phyloP scores from a whole-genome alignment of 2,888 invertebrate genomes.

The Selenia dentaria region DNA sequence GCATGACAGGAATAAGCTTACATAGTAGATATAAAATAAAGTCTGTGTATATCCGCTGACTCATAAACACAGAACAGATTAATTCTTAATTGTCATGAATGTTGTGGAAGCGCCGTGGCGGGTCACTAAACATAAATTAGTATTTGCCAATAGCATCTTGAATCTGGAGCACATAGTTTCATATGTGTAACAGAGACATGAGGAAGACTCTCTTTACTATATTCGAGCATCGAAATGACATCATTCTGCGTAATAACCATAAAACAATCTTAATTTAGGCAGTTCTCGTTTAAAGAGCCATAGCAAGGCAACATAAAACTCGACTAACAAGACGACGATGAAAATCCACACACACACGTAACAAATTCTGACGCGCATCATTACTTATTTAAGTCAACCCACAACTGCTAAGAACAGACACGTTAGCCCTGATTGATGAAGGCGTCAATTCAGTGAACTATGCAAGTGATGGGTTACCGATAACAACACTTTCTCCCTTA shows the following conservation, averaged over 20 bases:
- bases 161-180: slow-evolving; percentile 5
- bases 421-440: slow-evolving; percentile 52
- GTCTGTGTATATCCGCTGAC: no score
- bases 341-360: slow-evolving; percentile 12
- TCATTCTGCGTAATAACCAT: slow-evolving; percentile 26
- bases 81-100: no score
- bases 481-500: slow-evolving; percentile 63
- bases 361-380: slow-evolving; percentile 13
- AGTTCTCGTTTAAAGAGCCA: slow-evolving; percentile 23
- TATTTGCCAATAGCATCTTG: not conserved
- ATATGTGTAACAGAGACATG: slow-evolving; percentile 10
- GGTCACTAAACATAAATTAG: no score
- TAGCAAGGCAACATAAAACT: slow-evolving; percentile 16
- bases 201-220: slow-evolving; percentile 14
- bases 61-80: no score
- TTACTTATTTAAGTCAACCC: slow-evolving; percentile 17
- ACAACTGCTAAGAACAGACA: slow-evolving; percentile 13
- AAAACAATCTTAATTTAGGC: slow-evolving; percentile 24
- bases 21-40: no score
- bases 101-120: no score
- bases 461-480: slow-evolving; percentile 48
- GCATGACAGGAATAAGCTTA: no score
- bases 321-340: slow-evolving; percentile 10
- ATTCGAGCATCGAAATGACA: slow-evolving; percentile 19
- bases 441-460: slow-evolving; percentile 57